Evolutionary conservation across 1,140 invertebrate genomes (phyloP), one percentile per base, ranked within the genome.

Genomic region (Leguminivora glycinivorella): DNA sequence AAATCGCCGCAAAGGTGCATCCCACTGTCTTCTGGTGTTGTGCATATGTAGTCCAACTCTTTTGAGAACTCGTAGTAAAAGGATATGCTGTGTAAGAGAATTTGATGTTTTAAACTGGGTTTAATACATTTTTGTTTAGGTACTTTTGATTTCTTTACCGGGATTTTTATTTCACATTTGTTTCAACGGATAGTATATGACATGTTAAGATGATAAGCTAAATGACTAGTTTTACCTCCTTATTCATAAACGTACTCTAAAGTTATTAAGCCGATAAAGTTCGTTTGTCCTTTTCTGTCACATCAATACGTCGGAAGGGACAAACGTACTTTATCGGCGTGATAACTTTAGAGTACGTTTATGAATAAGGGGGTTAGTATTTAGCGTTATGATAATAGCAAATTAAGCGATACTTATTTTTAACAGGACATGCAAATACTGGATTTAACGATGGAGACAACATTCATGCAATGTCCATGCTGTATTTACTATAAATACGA

Each of bases 41-140:
- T 98, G 92, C 99, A 99, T 79, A 99, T 99, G 92, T 98, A 99
- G 91, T 99, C 98, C 92, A 97, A 95, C 81, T 98, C 98, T 85
- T 96, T 96, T 83, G 95, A 93, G 86, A 94, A 95, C 87, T 95
- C 94, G 92, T 96, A 97, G 93, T 96, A 96, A 78, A 95, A 94
- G 78, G 95, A 95, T 75, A 94, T 92, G 88, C 93, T 94, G 89
- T 67, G 77, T 79, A 75, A 78, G 52, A 78, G 43, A 72, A 60
- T n/a, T n/a, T 63, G 67, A 68, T 25, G 19, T 25, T 31, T 63
- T 1, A 63, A 52, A 22, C 19, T 22, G 47, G 10, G 22, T 6
- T 10, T 19, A 22, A 22, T 4, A 17, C 6, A 47, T 47, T 6
- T 17, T 52, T 52, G n/a, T n/a, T n/a, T n/a, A n/a, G n/a, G n/a